Conservation (phyloP, 2,888 invertebrate species). For the Trichogramma evanescens region DNA sequence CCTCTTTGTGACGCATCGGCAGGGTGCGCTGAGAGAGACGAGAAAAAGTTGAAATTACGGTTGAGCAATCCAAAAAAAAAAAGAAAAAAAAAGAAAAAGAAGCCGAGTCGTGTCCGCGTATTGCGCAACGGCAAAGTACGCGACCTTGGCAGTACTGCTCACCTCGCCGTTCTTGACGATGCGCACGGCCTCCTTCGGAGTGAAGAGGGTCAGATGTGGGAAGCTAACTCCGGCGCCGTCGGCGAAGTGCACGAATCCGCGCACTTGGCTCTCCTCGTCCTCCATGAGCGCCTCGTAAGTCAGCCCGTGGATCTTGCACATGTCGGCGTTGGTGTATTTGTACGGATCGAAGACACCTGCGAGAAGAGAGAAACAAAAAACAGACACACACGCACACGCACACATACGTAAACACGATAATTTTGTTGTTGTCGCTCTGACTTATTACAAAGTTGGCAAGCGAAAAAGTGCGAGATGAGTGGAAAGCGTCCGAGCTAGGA, state of each 20-base stretch:
- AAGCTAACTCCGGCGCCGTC: constrained; percentile 70
- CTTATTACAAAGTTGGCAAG: too few species aligned
- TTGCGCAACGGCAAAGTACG: not conserved
- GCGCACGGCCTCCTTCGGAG: constrained; percentile 69
- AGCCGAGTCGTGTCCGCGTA: not conserved
- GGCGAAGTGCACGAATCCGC: constrained; percentile 72
- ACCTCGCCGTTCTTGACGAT: constrained; percentile 78
- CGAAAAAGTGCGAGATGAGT: too few species aligned
- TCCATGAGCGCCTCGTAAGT: constrained; percentile 75
- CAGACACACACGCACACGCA: too few species aligned
- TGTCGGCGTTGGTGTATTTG: constrained; percentile 68
- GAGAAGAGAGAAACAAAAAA: constrained; percentile 11
- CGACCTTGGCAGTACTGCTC: constrained; percentile 19
- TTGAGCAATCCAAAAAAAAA: not conserved
- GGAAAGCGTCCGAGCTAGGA: too few species aligned
- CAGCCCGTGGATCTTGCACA: constrained; percentile 69
- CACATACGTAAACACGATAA: too few species aligned
- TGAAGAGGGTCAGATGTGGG: constrained; percentile 68
- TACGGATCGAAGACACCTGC: constrained; percentile 72
- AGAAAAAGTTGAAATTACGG: not conserved
- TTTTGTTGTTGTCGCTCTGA: not conserved
- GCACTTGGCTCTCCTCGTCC: constrained; percentile 72
- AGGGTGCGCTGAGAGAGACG: constrained; percentile 57
- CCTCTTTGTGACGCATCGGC: constrained; percentile 73
- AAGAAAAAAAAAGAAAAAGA: not conserved